These are phyloP conservation scores for Carassius auratus DNA, from an alignment of 2,113 vertebrate species.

Conservation along the genomic window DNA sequence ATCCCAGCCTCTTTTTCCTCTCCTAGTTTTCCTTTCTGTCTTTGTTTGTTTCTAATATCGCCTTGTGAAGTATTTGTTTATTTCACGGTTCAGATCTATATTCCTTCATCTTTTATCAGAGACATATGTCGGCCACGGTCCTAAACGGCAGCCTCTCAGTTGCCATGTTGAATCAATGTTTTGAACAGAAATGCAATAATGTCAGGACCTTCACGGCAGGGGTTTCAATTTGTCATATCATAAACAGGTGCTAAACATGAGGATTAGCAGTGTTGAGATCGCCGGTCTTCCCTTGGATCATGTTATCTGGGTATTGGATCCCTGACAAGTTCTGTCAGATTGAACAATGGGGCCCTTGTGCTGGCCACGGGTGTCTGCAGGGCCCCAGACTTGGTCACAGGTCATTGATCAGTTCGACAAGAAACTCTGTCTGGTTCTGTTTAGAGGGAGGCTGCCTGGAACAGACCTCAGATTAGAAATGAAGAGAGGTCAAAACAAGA, in stretches of 20 bases:
- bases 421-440: constrained; percentile 76
- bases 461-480: constrained; percentile 48
- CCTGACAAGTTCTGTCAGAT: constrained; percentile 75
- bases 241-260: constrained; percentile 93
- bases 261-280: constrained; percentile 81
- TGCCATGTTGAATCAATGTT: constrained; percentile 52
- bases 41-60: constrained; percentile 31
- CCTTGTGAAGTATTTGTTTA: constrained; percentile 66
- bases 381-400: constrained; percentile 80
- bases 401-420: constrained; percentile 76
- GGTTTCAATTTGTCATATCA: constrained; percentile 95
- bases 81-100: constrained; percentile 87
- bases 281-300: constrained; percentile 85
- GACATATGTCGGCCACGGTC: constrained; percentile 82
- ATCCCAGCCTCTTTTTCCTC: constrained; percentile 60
- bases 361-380: constrained; percentile 67
- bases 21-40: constrained; percentile 48
- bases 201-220: constrained; percentile 62
- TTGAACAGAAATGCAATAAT: constrained; percentile 52
- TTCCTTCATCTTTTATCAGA: constrained; percentile 86
- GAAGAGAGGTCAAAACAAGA: constrained; percentile 43
- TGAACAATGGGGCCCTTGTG: constrained; percentile 86
- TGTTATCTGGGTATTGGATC: constrained; percentile 82
- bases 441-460: constrained; percentile 58
- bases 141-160: constrained; percentile 10